Evolutionary conservation across 2,888 invertebrate species (phyloP), one percentile per base, ranked within the genome.

Genomic region (Colostygia pectinataria): DNA sequence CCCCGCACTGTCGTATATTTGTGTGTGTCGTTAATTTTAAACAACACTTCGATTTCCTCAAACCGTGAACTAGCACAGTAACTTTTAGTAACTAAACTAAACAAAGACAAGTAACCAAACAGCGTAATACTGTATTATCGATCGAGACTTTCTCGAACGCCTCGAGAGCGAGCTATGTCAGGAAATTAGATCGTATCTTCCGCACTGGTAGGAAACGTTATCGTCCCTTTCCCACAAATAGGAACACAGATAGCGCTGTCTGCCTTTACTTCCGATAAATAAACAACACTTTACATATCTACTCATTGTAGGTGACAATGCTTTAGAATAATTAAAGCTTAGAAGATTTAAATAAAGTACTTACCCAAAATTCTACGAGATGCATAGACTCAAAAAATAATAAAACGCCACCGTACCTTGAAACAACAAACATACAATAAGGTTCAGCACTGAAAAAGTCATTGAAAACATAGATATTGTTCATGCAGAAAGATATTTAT

Each of bases 151-250:
- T 83, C 81, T 71, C 80, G 61, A 71, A 56, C 62, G 55, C 63
- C 64, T 41, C 56, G 48, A 61, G 62, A 67, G 62, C 54, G 50
- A 56, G 57, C 66, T 65, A 68, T 63, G 65, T 64, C 73, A 77
- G 71, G 76, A 77, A 81, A 80, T 78, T 15, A 47, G 61, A 61
- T 61, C 42, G 45, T 57, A 61, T 80, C 79, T 78, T 81, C 78
- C 80, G 81, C 70, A 57, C 61, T 60, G 68, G 61, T 68, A 80
- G 77, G 78, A 81, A 83, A 76, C 42, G 39, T 60, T 57, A 49
- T 49, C 37, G 46, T 74, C 74, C 68, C 70, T 57, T 61, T 73
- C 69, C 50, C 61, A 53, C 61, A 28, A 48, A 40, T 24, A 47
- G 48, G 9, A 52, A 51, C 55, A 57, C 56, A 55, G 62, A 69